A percentile compares a stretch with the other conserved stretches of the same genome.
phyloP scores from a whole-genome alignment of 2,113 vertebrate species.

The Typhlomys cinereus region DNA sequence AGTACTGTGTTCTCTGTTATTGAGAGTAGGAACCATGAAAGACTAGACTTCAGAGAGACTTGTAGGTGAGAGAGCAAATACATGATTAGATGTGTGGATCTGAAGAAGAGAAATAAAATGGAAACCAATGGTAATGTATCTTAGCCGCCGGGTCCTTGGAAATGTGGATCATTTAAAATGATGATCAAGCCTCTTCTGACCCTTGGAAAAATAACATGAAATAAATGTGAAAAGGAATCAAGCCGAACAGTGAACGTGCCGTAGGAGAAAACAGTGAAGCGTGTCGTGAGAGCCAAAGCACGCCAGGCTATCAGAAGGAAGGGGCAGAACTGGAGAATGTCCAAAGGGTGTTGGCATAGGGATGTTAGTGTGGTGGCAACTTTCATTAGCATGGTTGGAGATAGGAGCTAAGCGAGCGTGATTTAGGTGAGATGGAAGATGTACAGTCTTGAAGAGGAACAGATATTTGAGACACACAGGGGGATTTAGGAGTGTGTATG shows the following conservation, averaged over 20 bases:
- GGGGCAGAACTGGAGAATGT: background rate
- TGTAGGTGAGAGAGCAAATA: background rate
- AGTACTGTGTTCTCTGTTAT: no score
- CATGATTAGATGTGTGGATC: background rate
- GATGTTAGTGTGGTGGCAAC: background rate
- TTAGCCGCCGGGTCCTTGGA: background rate
- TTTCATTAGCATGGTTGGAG: background rate
- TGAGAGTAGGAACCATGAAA: background rate
- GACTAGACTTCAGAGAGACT: background rate
- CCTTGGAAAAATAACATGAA: background rate
- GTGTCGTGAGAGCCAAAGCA: background rate
- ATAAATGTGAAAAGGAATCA: background rate
- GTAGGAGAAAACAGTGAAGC: background rate
- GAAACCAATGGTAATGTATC: background rate
- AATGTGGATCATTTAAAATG: background rate
- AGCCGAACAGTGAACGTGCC: background rate
- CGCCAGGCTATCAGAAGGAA: background rate
- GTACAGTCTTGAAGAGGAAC: background rate
- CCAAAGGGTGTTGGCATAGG: background rate
- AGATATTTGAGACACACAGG: background rate
- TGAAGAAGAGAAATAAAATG: background rate
- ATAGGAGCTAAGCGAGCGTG: background rate
- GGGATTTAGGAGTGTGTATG: slow-evolving; percentile 14
- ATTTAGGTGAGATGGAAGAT: background rate
- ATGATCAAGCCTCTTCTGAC: background rate